A percentile compares a stretch with the other conserved stretches of the same genome.
Conservation (phyloP, 2,113 vertebrate genomes). For the Neotragus pygmaeus region DNA sequence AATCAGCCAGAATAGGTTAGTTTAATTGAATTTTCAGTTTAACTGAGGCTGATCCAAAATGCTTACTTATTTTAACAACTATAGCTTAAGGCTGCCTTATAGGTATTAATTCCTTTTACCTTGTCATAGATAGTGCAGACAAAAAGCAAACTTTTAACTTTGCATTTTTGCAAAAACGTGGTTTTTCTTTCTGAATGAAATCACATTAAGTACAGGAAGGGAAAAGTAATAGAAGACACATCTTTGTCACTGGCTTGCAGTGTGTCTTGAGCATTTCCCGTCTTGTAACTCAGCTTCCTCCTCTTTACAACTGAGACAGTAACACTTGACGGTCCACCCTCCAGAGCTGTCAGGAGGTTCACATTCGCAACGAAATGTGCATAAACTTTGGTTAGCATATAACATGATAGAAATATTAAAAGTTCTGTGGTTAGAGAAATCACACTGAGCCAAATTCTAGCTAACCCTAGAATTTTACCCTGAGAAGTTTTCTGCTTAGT, state of each 20-base stretch:
- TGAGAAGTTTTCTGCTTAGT: neutral
- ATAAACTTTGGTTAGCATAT: neutral
- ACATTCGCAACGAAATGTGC: neutral
- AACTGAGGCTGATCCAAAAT: neutral
- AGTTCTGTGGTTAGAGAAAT: neutral
- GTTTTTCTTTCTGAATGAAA: neutral
- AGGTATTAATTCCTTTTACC: neutral
- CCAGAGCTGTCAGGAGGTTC: neutral
- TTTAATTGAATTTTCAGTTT: conserved; percentile 12
- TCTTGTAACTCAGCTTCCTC: neutral
- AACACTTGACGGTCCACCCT: accelerated
- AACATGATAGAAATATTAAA: neutral
- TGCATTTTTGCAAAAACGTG: neutral
- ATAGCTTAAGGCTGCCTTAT: neutral
- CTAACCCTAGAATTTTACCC: neutral
- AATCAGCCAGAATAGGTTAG: neutral
- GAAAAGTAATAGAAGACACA: neutral
- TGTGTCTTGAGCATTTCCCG: neutral
- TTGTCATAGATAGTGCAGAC: neutral
- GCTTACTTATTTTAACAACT: neutral
- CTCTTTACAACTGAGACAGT: neutral
- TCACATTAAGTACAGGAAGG: neutral
- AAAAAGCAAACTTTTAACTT: neutral
- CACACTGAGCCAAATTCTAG: neutral
- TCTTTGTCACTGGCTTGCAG: neutral